Evolutionary conservation across 2,113 vertebrate genomes (phyloP), one percentile per base, ranked within the genome.

Genomic region (Nipponia nippon): DNA sequence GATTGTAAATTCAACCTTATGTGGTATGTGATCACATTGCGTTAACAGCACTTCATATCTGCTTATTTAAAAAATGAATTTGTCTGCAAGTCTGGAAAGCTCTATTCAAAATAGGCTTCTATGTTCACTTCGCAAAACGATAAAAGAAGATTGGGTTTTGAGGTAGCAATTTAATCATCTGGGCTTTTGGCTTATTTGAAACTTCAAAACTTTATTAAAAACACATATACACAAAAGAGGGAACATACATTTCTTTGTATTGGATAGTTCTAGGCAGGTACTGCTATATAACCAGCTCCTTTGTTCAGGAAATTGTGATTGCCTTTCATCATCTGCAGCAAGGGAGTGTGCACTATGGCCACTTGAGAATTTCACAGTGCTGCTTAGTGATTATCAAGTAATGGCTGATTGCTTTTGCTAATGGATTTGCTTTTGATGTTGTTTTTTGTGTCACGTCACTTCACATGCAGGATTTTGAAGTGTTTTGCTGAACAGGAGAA

Each of bases 371-470:
- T 95, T 42, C 73, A 91, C 34, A 61, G 34, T 0, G 3, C 83
- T 89, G 83, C 89, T 80, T 73, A 84, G 91, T 91, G 93, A 89
- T 95, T 94, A 91, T 94, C 89, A 72, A 85, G 81, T 85, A 95
- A 94, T 95, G 91, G 75, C 66, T 87, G 84, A 95, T 95, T 96
- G 96, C 87, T 91, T 95, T 93, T 93, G 87, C 84, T 97, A 95
- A 97, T 95, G 81, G 78, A 13, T 90, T 96, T 89, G 53, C 58
- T 94, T 97, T 91, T 95, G 78, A 83, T 93, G 78, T 70, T 90
- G 61, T 40, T 83, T 83, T 84, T 84, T 76, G 10, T 89, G 70
- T 85, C 62, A 70, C n/a, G 29, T 73, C 78, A 46, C 61, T 89
- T 83, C 81, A 95, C 22, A 80, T n/a, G 72, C 46, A 77, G 38